Base-by-base conservation (phyloP, 2,113 vertebrate species). In the Albula goreensis region DNA sequence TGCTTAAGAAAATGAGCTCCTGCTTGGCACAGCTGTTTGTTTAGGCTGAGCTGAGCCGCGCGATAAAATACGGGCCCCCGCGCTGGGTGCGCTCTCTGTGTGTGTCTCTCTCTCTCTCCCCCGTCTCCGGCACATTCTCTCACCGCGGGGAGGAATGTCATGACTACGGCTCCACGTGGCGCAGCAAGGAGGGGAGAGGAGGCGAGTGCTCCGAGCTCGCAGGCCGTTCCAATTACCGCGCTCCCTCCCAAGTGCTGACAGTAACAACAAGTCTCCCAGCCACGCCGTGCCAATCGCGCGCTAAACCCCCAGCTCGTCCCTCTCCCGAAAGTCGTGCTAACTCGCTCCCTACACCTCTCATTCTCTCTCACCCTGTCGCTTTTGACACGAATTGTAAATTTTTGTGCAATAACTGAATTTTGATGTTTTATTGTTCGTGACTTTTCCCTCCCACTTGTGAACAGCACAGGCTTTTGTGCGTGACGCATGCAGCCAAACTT, bases 101-200 rank as follows among this genome's bases (percentile, higher is more conserved):
- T 41, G 31, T 41, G 31, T 41, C 31, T 41, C 31, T 41, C 31
- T 41, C 31, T 41, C 31, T 41, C 31, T 70, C 48, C 25, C 78
- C 22, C 77, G 6, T 83, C 66, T 86, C 19, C 50, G 15, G 63
- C 22, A 10, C 70, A n/a, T 92, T 87, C 92, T 90, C 91, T 92
- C 90, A 91, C 90, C 25, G 92, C 91, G 87, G 92, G 90, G 91
- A 95, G 93, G 93, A 93, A 93, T 94, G 91, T 93, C 93, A 94
- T 92, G 92, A 94, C 91, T 93, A 84, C 89, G 86, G 83, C 92
- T 94, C 93, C 94, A 95, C 93, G 93, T 96, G 95, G 94, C 93
- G 88, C 85, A 88, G 56, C 50, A 48, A 78, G 84, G 83, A 82
- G 77, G 83, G 86, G 89, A 88, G 89, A 88, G 87, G 90, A 88